These are phyloP conservation scores for Drosophila quinaria DNA, from an alignment of 2,888 invertebrate species.

Conservation along the genomic window DNA sequence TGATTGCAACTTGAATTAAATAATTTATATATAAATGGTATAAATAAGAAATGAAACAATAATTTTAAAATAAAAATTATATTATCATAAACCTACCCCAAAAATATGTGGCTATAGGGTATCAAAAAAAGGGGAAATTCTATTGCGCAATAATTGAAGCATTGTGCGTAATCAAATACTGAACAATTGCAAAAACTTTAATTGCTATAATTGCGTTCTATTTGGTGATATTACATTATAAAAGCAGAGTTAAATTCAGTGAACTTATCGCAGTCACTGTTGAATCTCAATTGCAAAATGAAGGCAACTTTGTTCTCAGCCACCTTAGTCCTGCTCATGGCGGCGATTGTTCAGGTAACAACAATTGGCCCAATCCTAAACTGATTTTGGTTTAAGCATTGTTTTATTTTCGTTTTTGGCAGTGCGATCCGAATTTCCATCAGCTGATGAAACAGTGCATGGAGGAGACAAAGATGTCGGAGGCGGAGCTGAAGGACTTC, in stretches of 20 bases:
- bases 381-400: neutral
- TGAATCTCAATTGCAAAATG: slow-evolving; percentile 43
- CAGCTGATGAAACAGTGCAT: slow-evolving; percentile 72
- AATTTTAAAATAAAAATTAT: no score
- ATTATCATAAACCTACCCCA: neutral
- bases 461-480: slow-evolving; percentile 57
- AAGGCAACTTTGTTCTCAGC: slow-evolving; percentile 55
- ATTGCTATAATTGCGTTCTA: slow-evolving; percentile 66
- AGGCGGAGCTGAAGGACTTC: slow-evolving; percentile 66
- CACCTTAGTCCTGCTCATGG: slow-evolving; percentile 47
- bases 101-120: neutral
- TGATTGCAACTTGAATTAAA: neutral
- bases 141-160: slow-evolving; percentile 61
- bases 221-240: slow-evolving; percentile 40
- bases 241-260: slow-evolving; percentile 33
- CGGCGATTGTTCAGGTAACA: slow-evolving; percentile 66
- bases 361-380: neutral
- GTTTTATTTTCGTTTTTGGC: neutral
- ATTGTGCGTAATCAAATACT: slow-evolving; percentile 74
- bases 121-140: slow-evolving; percentile 44
- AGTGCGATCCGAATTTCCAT: slow-evolving; percentile 62
- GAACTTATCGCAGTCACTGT: slow-evolving; percentile 34
- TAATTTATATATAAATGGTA: neutral
- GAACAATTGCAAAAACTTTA: slow-evolving; percentile 48
- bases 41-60: neutral